Percentiles rank a stretch among this genome's conserved stretches.
These are phyloP conservation scores for Ophthalmolycus amberensis DNA, from an alignment of 2,113 vertebrate species.

Conservation along the genomic window DNA sequence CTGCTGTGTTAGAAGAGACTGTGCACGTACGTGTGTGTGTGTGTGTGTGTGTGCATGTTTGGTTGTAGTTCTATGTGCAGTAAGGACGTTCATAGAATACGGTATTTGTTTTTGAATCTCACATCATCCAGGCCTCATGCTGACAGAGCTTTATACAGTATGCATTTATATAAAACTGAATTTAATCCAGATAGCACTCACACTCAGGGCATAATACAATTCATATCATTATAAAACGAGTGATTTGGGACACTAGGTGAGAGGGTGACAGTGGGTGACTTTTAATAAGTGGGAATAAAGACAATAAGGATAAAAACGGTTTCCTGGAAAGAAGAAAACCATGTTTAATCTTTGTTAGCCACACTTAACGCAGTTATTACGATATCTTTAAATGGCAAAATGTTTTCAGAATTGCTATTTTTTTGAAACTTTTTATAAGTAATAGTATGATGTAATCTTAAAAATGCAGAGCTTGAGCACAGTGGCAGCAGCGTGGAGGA, in stretches of 20 bases:
- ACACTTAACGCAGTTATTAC: not conserved
- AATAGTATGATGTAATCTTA: not conserved
- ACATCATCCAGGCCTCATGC: not conserved
- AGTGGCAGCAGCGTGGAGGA: not conserved
- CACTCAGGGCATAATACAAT: not conserved
- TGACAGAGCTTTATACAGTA: not conserved
- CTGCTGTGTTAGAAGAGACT: slow-evolving; percentile 38
- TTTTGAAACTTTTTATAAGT: not conserved
- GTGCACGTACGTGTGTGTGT: too few relatives aligned
- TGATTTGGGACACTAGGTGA: not conserved
- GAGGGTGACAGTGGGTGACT: not conserved
- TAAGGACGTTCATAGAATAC: not conserved
- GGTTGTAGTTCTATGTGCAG: not conserved
- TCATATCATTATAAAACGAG: not conserved
- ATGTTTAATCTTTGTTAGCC: not conserved
- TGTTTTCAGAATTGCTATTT: not conserved
- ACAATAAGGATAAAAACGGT: not conserved
- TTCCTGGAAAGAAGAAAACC: not conserved
- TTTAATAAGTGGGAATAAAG: not conserved
- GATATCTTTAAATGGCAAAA: not conserved
- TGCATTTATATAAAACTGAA: not conserved
- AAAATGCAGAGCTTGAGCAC: not conserved
- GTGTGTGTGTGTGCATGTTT: slow-evolving; percentile 13
- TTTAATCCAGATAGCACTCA: not conserved
- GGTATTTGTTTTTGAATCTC: not conserved